Base-by-base conservation (phyloP, 2,888 invertebrate species). In the Aquatica leii region DNA sequence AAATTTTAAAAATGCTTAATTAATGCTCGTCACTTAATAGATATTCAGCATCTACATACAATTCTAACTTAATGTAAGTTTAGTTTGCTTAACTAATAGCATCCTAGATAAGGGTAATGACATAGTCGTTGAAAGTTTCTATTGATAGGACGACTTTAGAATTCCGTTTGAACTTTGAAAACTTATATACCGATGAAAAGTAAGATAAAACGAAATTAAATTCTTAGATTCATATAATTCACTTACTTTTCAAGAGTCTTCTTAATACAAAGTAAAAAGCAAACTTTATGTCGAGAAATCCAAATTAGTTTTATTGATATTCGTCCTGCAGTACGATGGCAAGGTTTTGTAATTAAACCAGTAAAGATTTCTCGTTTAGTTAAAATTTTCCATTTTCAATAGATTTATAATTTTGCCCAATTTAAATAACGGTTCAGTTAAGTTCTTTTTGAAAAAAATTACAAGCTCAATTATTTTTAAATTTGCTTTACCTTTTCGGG, bases 91-190 rank as follows among this genome's bases (percentile, higher is more conserved):
- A 53, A 52, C 57, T 48, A 62, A 62, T 62, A 43, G 46, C 62
- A 53, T 62, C 58, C 37, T 53, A 58, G 53, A 62, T 62, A 61
- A 62, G 62, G 56, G 55, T 62, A 62, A 58, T 46, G 37, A 34
- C 57, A 37, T 46, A 58, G 49, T 62, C 58, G 21, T 34, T 20
- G 37, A 58, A 58, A 53, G 52, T 62, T 62, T 53, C 58, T 21
- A 58, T 58, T 41, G 56, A 62, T 43, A 46, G 41, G 35, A 17
- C 35, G 35, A 40, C 57, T 53, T 62, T 57, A 53, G 53, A 62
- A 62, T 53, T 58, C 53, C 48, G 58, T 58, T 62, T 62, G 62
- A 62, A 62, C 57, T 62, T 57, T 31, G 53, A 20, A 52, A 62
- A 58, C 40, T 62, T 62, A 62, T 62, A 48, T 56, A 35, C 57